phyloP scores from a whole-genome alignment of 2,797 vertebrate species.

The Adrianichthys oophorus region DNA sequence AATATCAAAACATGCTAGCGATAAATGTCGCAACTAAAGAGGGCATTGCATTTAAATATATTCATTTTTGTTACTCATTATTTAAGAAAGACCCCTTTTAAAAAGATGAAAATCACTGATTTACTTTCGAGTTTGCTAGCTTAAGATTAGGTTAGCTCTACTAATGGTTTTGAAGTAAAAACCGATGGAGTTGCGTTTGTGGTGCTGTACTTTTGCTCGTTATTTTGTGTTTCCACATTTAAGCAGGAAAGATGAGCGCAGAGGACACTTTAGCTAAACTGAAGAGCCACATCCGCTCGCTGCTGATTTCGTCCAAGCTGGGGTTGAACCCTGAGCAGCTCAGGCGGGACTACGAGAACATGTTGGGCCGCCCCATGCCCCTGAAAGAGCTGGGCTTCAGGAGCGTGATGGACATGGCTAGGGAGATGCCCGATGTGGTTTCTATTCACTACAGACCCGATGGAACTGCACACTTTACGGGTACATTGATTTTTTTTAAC shows the following conservation, averaged over 20 bases:
- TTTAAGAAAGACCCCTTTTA: too few relatives aligned
- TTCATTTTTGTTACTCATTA: too few relatives aligned
- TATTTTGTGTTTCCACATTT: conserved; percentile 32
- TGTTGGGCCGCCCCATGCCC: conserved; percentile 85
- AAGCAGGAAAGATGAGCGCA: conserved; percentile 65
- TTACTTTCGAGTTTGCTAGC: too few relatives aligned
- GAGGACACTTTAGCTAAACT: conserved; percentile 72
- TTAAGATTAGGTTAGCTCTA: too few relatives aligned
- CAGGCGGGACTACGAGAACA: conserved; percentile 78
- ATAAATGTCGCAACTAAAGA: too few relatives aligned
- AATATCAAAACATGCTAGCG: too few relatives aligned
- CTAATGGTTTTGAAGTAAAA: too few relatives aligned
- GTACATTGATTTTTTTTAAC: conserved; percentile 55
- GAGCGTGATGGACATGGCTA: conserved; percentile 83
- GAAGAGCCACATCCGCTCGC: conserved; percentile 87
- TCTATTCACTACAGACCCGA: conserved; percentile 56
- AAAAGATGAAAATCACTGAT: too few relatives aligned
- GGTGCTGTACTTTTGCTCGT: not conserved
- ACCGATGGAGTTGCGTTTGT: too few relatives aligned
- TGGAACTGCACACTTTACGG: conserved; percentile 76
- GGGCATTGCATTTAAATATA: too few relatives aligned
- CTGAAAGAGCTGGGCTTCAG: conserved; percentile 81
- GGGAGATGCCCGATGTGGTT: conserved; percentile 87
- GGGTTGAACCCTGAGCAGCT: conserved; percentile 81
- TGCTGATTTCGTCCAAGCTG: conserved; percentile 84